Base-by-base conservation (phyloP, 2,113 vertebrate genomes). In the Ammodytes dubius region DNA sequence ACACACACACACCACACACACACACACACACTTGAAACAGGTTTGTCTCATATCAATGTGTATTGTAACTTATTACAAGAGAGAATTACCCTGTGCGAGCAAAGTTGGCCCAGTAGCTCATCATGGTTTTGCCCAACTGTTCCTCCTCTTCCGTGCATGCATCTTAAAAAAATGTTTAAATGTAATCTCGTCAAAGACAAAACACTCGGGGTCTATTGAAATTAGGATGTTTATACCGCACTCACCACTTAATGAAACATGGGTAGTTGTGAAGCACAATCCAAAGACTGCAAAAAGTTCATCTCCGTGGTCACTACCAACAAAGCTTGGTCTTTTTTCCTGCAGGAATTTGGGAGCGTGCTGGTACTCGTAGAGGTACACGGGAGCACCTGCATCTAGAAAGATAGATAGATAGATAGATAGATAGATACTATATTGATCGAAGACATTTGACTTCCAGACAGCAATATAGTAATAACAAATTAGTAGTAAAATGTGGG, bases 321-420 rank as follows among this genome's bases (percentile, higher is more conserved):
- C 96, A 86, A 95, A 98, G 40, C 90, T 94, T 0, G 97, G 96
- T 9, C 94, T 90, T 1, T n/a, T 69, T 4, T 83, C 63, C 40
- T 91, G 8, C 0, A 81, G 6, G 2, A 90, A 56, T 12, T 69
- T 82, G 2, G 93, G 93, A 12, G 91, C 49, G 78, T 97, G 93
- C 13, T 95, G 95, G 89, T 96, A 98, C 87, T 99, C 95, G 7
- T 98, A 99, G 60, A 98, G 85, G 84, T 96, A 98, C 6, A 98
- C 94, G 13, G 95, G 92, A 7, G 92, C 91, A 0, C 96, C 92
- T 8, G 90, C 88, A 60, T 93, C 93, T 27, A 27, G 27, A 27
- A 27, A 27, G 27, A 27, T 27, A 27, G 27, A 27, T 27, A 27
- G 27, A 27, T 27, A 27, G n/a, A n/a, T n/a, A 27, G 27, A 27